These are phyloP conservation scores for Drosophila ogumai DNA, from an alignment of 1,140 invertebrate genomes.

Conservation along the genomic window DNA sequence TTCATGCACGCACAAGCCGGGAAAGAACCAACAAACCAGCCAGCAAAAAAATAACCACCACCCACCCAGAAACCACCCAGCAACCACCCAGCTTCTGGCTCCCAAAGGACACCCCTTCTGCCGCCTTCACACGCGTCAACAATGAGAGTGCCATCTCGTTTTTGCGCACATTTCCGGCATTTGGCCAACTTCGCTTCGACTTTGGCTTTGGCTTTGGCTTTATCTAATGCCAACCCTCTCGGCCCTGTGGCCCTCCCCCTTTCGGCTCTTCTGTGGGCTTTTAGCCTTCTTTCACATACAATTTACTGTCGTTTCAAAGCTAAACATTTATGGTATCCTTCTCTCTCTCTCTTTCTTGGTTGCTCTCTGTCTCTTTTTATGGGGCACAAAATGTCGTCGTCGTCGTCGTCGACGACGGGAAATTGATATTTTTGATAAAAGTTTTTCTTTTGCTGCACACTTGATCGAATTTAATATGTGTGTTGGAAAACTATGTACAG, in stretches of 20 bases:
- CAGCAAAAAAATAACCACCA: conserved; percentile 3
- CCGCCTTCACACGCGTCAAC: conserved; percentile 18
- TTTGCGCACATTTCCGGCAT: conserved; percentile 77
- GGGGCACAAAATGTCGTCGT: conserved; percentile 73
- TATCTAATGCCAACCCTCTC: conserved; percentile 18
- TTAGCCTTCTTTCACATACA: conserved; percentile 83
- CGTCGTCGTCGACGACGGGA: conserved; percentile 62
- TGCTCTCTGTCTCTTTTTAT: conserved; percentile 47
- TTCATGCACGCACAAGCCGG: conserved; percentile 31
- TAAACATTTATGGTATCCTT: conserved; percentile 62
- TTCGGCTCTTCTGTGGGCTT: conserved; percentile 51
- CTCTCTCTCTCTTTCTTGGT: background rate
- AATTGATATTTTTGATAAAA: conserved; percentile 76
- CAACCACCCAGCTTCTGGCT: background rate
- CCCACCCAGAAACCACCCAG: background rate
- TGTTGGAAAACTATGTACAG: conserved; percentile 5
- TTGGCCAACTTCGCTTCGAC: conserved; percentile 39
- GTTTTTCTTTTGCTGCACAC: conserved; percentile 61
- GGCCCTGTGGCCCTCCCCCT: background rate
- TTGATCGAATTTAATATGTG: conserved; percentile 25
- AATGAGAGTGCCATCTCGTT: conserved; percentile 77
- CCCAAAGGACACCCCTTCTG: conserved; percentile 1
- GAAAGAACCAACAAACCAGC: background rate
- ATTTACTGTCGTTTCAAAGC: conserved; percentile 81
- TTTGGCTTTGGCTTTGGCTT: conserved; percentile 10